A percentile compares a stretch with the other conserved stretches of the same genome.
phyloP scores from a whole-genome alignment of 1,140 invertebrate species.

The Nymphalis io region DNA sequence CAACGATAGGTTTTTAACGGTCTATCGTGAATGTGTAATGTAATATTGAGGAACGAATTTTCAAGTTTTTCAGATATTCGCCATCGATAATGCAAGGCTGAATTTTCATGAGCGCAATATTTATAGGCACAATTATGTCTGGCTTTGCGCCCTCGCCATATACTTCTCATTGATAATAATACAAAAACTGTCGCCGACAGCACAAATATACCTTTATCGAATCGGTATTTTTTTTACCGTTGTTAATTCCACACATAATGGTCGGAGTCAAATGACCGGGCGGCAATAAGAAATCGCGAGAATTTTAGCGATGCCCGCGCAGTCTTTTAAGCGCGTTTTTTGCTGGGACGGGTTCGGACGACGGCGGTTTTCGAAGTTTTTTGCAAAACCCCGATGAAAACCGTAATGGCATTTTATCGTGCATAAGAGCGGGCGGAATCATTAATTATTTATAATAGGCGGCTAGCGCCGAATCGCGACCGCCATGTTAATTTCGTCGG shows the following conservation, averaged over 20 bases:
- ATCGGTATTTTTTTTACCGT: constrained; percentile 69
- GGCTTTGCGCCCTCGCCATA: constrained; percentile 57
- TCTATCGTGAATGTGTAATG: constrained; percentile 7
- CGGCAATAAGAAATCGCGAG: constrained; percentile 68
- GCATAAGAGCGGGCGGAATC: constrained; percentile 75
- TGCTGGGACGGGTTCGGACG: constrained; percentile 58
- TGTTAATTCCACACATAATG: constrained; percentile 78
- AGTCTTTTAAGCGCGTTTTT: constrained; percentile 75
- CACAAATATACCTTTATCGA: constrained; percentile 70
- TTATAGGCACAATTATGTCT: constrained; percentile 69
- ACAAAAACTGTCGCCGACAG: constrained; percentile 66
- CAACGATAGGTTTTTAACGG: constrained; percentile 5
- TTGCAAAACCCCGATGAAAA: constrained; percentile 74
- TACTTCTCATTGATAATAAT: constrained; percentile 65
- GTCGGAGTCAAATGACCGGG: constrained; percentile 73
- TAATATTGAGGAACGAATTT: constrained; percentile 4
- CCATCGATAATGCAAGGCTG: constrained; percentile 49
- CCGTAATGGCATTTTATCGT: constrained; percentile 80
- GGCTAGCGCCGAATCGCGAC: constrained; percentile 44
- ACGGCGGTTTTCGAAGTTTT: constrained; percentile 66
- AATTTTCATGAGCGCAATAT: constrained; percentile 75
- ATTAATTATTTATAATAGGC: constrained; percentile 80
- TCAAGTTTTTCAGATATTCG: constrained; percentile 29
- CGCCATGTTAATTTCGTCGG: constrained; percentile 42
- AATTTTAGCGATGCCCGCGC: constrained; percentile 75